Evolutionary conservation across 64 coral and sea anemone genomes (phyloP).

Genomic region (Platygyra sinensis): DNA sequence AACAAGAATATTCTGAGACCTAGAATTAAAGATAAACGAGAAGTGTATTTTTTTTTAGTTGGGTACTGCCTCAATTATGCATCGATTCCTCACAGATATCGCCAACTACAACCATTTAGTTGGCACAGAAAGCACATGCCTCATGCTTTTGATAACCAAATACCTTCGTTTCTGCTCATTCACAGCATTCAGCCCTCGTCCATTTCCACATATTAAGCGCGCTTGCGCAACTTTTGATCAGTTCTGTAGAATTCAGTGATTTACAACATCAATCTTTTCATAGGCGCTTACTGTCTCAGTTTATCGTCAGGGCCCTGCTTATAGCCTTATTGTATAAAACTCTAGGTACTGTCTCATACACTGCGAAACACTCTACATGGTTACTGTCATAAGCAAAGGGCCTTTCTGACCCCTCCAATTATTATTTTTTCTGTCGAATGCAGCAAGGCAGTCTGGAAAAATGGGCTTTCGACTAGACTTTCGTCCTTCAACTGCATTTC

Average conservation of each 20-base stretch:
- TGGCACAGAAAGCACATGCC: no score
- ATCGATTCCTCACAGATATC: no score
- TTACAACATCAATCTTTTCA: background rate
- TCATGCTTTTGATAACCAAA: no score
- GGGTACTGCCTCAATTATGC: no score
- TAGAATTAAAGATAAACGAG: no score
- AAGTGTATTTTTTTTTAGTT: no score
- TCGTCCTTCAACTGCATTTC: background rate
- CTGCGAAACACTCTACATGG: constrained; percentile 8
- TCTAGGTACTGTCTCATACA: constrained; percentile 4
- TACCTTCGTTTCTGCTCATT: background rate
- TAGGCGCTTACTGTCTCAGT: background rate
- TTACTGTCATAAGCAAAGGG: constrained; percentile 7
- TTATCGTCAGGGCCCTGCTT: background rate
- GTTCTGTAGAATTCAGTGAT: constrained; percentile 4
- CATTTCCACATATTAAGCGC: background rate
- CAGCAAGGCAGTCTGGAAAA: constrained; percentile 24
- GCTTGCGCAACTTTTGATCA: constrained; percentile 28
- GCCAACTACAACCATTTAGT: background rate
- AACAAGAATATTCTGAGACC: no score
- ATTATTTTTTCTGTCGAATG: background rate
- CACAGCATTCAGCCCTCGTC: background rate
- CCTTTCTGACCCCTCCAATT: constrained; percentile 15
- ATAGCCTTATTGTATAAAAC: background rate
- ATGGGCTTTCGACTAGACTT: background rate